Base-by-base conservation (phyloP, 2,113 vertebrate species). In the Corythornis madagascariensis region DNA sequence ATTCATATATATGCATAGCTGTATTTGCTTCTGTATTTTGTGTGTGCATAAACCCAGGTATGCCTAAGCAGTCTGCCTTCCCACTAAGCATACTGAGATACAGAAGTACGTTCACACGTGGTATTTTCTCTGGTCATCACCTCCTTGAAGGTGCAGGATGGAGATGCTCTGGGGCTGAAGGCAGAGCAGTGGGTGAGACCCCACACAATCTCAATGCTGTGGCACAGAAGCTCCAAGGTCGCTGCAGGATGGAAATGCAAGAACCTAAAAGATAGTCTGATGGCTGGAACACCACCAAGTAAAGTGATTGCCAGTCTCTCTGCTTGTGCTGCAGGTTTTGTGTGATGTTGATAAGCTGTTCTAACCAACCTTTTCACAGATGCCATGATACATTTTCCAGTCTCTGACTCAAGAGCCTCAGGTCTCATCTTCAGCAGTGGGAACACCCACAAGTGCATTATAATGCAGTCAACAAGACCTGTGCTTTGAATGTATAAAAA, bases 61-160 rank as follows among this genome's bases (percentile, higher is more conserved):
- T 47, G 38, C n/a, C 26, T 73, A 53, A 50, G 66, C 35, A 55
- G 31, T 33, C 42, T 87, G 55, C 31, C 75, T 72, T 87, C 63
- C 67, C 63, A 16, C 35, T 38, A 45, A 48, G 5, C 1, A 3
- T 14, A n/a, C 29, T n/a, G 66, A 83, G 47, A 79, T 15, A 42
- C 14, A 82, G 84, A 20, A 56, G 35, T 10, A 50, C n/a, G 47
- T 43, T 40, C 81, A 65, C 29, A 78, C 0, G 0, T 7, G 26
- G 31, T 10, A 35, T 65, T 79, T 89, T 57, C 75, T 72, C n/a
- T 16, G 21, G 29, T 25, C 20, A n/a, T 16, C 1, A 3, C 26
- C 35, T 17, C 26, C 21, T 18, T 1, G 1, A 20, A 33, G 24
- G 24, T 0, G 0, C 29, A 48, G 28, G 17, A 55, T 0, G 1